Base-by-base conservation (phyloP, 2,888 invertebrate genomes). In the Thereva nobilitata region DNA sequence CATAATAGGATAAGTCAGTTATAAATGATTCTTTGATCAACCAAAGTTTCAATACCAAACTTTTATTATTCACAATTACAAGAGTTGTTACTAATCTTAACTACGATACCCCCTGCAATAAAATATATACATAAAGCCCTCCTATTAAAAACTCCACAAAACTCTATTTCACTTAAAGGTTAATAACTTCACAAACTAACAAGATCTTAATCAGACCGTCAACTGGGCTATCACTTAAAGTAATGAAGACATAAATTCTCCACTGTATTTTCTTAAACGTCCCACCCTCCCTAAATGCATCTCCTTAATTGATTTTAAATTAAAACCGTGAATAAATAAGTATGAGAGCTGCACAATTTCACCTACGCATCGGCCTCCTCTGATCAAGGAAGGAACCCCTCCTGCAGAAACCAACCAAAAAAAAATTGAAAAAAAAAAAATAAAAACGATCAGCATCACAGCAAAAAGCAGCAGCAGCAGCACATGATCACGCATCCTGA, bases 221-320 rank as follows among this genome's bases (percentile, higher is more conserved):
- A 42, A 8, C 9, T 8, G 9, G 42, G 7, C 9, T 42, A 8
- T 42, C 42, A 42, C 9, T 42, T 8, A 42, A 10, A 37, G 35
- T 61, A 61, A 61, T 61, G 61, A 61, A 61, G 61, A 61, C 61
- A 61, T 61, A 61, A 61, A 61, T 61, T 41, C 40, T 10, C 47
- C 12, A 5, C 49, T n/a, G 49, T 49, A 23, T 23, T 23, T 23
- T 23, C 23, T 59, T 59, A 49, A 47, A 47, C 47, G 23, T 47
- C 9, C 23, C 23, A 47, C 41, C 42, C 4, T 37, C 59, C 59
- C 38, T 59, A 47, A 59, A 59, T 50, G 50, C 61, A 50, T 61
- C 61, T 61, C 61, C 50, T 61, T 61, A 61, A 61, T 61, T 61
- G 61, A 61, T 61, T 61, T 61, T 61, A 61, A 61, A 61, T 61